These are phyloP conservation scores for Halictus quadricinctus DNA, from an alignment of 2,888 invertebrate genomes.

Conservation along the genomic window DNA sequence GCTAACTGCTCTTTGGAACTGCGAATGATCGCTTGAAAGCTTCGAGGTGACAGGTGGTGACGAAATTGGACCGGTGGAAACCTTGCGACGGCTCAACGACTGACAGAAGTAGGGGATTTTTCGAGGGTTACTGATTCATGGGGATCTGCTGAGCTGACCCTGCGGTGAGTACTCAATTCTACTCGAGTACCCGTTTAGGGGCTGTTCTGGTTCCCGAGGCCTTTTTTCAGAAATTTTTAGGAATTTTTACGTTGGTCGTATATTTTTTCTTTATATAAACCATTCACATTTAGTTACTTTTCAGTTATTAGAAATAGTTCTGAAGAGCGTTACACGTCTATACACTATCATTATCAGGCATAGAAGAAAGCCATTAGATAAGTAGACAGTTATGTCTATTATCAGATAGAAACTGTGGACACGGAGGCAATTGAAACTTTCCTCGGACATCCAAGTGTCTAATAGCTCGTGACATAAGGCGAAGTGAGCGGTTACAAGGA, in stretches of 20 bases:
- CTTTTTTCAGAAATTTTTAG: too few species aligned
- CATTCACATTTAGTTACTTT: background rate
- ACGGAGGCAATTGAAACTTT: background rate
- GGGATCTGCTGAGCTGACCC: background rate
- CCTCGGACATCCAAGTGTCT: background rate
- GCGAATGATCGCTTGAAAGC: background rate
- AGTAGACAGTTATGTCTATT: background rate
- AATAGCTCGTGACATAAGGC: background rate
- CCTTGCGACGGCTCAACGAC: background rate
- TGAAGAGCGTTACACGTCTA: background rate
- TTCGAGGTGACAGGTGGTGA: background rate
- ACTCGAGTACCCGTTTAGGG: background rate
- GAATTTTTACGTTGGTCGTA: background rate
- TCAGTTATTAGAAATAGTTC: background rate
- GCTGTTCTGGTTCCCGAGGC: background rate
- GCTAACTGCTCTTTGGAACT: background rate
- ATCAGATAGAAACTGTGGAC: background rate
- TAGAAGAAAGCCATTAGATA: background rate
- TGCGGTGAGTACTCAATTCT: background rate
- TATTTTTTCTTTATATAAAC: background rate
- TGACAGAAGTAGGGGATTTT: background rate
- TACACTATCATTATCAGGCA: background rate
- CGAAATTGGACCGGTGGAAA: conserved; percentile 6
- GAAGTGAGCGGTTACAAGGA: background rate
- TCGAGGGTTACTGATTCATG: background rate